These are phyloP conservation scores for Aldrovandia affinis DNA, from an alignment of 2,797 vertebrate species.

Conservation along the genomic window DNA sequence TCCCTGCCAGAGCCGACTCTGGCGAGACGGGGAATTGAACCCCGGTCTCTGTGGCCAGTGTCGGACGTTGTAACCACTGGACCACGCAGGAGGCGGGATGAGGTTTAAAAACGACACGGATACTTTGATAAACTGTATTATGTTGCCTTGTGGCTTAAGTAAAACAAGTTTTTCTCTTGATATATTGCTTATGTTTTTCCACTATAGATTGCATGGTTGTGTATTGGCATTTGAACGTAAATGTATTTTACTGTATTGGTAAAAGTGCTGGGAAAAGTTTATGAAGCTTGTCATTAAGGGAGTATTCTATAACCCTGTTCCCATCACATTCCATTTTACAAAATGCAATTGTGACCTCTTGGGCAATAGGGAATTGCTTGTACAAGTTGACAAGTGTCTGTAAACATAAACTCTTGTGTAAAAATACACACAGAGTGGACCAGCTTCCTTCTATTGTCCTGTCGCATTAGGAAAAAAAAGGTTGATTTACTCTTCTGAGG, in stretches of 20 bases:
- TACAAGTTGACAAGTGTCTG: neutral
- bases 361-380: neutral
- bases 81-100: too few species aligned
- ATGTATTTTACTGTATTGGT: too few species aligned
- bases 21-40: too few species aligned
- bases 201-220: neutral
- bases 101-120: too few species aligned
- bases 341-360: neutral
- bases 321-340: neutral
- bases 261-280: neutral
- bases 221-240: neutral
- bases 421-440: neutral
- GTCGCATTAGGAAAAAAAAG: neutral
- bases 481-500: slow-evolving; percentile 3
- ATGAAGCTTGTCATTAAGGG: neutral
- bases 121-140: neutral
- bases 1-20: too few species aligned
- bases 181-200: neutral
- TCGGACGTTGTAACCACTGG: too few species aligned
- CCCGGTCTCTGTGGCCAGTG: too few species aligned
- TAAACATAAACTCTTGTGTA: neutral
- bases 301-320: too few species aligned
- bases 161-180: neutral
- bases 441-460: slow-evolving; percentile 3
- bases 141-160: neutral